Evolutionary conservation across 2,797 vertebrate species (phyloP), one percentile per base, ranked within the genome.

Genomic region (Chaetodon trifasciatus): DNA sequence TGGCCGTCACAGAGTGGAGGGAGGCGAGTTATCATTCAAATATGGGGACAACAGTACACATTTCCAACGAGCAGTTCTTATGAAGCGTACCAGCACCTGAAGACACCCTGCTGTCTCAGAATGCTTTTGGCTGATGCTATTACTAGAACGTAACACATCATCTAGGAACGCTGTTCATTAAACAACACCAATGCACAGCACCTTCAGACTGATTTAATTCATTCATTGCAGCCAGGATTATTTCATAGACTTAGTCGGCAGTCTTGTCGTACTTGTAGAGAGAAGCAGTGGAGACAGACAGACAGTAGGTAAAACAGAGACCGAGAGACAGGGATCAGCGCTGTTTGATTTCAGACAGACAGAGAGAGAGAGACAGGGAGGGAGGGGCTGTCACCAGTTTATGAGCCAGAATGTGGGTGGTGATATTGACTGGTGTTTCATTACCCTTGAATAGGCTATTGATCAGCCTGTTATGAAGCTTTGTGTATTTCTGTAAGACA

Each of bases 371-470:
- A 72, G 46, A 35, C n/a, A 13, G 42, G 67, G 47, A 53, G 53
- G 52, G 15, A 7, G 50, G 52, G 62, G 3, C 56, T 78, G 79
- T 83, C 84, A 85, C 70, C 75, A 86, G 65, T 87, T 76, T 79
- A 62, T 79, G 70, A 86, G 81, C 58, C 70, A 82, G 75, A 74
- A 68, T 75, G 88, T 86, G 76, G 82, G 88, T 82, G 81, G 85
- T 86, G 79, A 87, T 90, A 89, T 92, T 79, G 85, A 91, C 70
- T 71, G 60, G 66, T 70, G 80, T 87, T 91, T 93, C 83, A 92
- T 91, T 89, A 89, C 87, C 82, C 74, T 78, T 76, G 76, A 89
- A 92, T 86, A 87, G 80, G 49, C 76, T 89, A 90, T 92, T 89
- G 92, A 94, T 92, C 83, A 81, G 52, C 42, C 76, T 58, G 79